These are phyloP conservation scores for Chelon auratus DNA, from an alignment of 2,797 vertebrate genomes.

Conservation along the genomic window DNA sequence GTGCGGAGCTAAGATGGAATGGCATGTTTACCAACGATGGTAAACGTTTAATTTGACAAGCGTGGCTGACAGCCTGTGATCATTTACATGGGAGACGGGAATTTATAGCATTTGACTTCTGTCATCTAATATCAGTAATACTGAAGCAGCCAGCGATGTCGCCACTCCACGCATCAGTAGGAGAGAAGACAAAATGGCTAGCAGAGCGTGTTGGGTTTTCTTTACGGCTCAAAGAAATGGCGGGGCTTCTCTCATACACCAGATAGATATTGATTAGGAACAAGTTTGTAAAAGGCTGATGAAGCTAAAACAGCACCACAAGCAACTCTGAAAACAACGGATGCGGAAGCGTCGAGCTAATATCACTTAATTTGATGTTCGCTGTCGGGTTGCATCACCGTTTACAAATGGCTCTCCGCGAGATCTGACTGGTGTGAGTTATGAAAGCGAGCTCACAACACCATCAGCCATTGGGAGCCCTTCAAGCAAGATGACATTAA, in stretches of 20 bases:
- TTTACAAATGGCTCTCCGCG: conserved; percentile 20
- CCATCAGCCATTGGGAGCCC: conserved; percentile 31
- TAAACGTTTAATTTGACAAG: conserved; percentile 72
- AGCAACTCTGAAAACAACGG: conserved; percentile 14
- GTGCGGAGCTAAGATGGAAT: conserved; percentile 62
- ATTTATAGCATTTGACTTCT: conserved; percentile 65
- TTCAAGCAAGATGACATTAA: conserved; percentile 58
- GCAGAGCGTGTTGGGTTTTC: conserved; percentile 22
- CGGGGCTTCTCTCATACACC: conserved; percentile 9
- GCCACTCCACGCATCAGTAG: conserved; percentile 27
- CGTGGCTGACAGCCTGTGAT: conserved; percentile 63
- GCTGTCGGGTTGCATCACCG: conserved; percentile 16
- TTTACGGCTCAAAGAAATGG: conserved; percentile 18
- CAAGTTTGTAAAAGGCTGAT: not conserved
- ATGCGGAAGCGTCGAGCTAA: not conserved
- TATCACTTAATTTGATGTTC: conserved; percentile 1
- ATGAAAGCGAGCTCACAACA: conserved; percentile 33
- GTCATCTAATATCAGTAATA: conserved; percentile 62
- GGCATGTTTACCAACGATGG: conserved; percentile 68
- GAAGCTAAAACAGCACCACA: conserved; percentile 31
- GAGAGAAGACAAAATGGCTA: conserved; percentile 24
- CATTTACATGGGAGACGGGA: conserved; percentile 65
- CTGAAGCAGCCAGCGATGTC: conserved; percentile 40
- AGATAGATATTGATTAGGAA: conserved; percentile 36
- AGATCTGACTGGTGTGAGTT: conserved; percentile 21